A percentile compares a stretch with the other conserved stretches of the same genome.
These are phyloP conservation scores for Spea bombifrons DNA, from an alignment of 2,113 vertebrate genomes.

Conservation along the genomic window DNA sequence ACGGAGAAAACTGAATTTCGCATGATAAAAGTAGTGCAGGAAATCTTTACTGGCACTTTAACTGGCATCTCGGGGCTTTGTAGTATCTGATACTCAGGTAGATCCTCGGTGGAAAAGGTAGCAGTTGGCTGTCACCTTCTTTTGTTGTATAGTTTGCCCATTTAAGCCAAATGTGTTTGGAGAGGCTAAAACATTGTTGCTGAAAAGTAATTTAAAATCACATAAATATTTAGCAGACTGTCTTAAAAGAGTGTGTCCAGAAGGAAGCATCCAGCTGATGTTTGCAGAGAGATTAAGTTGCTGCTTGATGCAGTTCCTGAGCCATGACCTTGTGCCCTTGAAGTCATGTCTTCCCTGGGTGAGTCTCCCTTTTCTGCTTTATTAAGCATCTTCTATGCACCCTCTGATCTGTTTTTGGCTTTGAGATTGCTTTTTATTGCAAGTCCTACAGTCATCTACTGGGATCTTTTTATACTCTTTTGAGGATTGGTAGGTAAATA, in stretches of 20 bases:
- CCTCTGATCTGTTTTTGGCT: slow-evolving; percentile 19
- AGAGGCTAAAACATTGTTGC: too few species aligned
- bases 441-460: neutral
- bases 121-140: too few species aligned
- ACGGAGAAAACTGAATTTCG: too few species aligned
- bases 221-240: neutral
- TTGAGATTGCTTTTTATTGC: slow-evolving; percentile 21
- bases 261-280: neutral
- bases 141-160: too few species aligned
- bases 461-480: slow-evolving; percentile 6
- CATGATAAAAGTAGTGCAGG: too few species aligned
- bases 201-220: neutral
- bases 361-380: slow-evolving; percentile 28
- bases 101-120: too few species aligned
- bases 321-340: slow-evolving; percentile 36
- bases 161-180: too few species aligned
- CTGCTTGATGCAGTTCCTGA: slow-evolving; percentile 3
- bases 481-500: neutral
- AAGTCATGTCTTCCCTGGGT: slow-evolving; percentile 1
- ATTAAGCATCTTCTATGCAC: slow-evolving; percentile 31
- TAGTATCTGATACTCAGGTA: too few species aligned
- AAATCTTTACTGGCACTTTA: too few species aligned
- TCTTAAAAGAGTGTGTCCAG: too few species aligned
- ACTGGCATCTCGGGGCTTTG: too few species aligned
- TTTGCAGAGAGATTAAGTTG: slow-evolving; percentile 29